Base-by-base conservation (phyloP, 2,888 invertebrate genomes). In the Melanargia galathea region DNA sequence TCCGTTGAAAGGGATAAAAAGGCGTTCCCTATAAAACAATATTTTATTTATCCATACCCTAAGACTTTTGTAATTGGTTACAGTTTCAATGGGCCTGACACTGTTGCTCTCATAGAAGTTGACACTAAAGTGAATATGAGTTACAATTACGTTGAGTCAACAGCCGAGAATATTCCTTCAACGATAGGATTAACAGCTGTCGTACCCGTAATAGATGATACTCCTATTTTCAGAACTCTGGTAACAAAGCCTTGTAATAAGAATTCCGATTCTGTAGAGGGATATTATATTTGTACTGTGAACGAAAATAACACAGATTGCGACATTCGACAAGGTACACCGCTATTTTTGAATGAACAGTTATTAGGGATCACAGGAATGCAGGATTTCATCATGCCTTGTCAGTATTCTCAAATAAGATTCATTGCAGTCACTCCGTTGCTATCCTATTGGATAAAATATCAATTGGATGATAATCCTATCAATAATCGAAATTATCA, bases 221-320 rank as follows among this genome's bases (percentile, higher is more conserved):
- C 67, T 5, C 69, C 73, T 1, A 67, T 65, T 18, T 59, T 81
- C 35, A 70, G 63, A 71, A 63, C 72, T 10, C 70, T 76, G 30
- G 38, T 80, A 2, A 71, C 83, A 58, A 72, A 75, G 63, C 71
- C 67, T 38, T 86, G 87, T 68, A 65, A 70, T 16, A 63, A 71
- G 24, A 46, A 66, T 8, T 60, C 48, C 0, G 57, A 46, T 22
- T 56, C 58, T 49, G 56, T 43, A 1, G 55, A 46, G 13, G 75
- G 73, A 45, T 74, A 76, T 67, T 79, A 77, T 60, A 65, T 85
- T 13, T 86, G 86, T 62, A 68, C 79, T 6, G 63, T 63, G n/a
- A 78, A 76, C 43, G 55, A 71, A 58, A 13, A 60, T 64, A 45
- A 38, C 51, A 69, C 68, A 35, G 57, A 66, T 16, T 78, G 78